Percentiles rank a stretch among this genome's conserved stretches.
These are phyloP conservation scores for Catharus minimus DNA, from an alignment of 2,113 vertebrate genomes.

Conservation along the genomic window DNA sequence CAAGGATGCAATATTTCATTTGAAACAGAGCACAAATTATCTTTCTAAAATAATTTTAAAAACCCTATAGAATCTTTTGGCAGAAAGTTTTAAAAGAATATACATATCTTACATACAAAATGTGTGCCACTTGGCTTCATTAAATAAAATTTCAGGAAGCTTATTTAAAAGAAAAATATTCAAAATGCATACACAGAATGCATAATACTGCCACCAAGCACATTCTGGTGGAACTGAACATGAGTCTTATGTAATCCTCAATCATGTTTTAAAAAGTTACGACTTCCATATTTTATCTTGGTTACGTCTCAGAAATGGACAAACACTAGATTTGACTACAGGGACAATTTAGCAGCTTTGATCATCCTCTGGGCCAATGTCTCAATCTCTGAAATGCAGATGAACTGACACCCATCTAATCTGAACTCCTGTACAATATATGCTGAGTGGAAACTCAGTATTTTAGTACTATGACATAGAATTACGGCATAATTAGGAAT, in stretches of 20 bases:
- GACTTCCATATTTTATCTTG: neutral
- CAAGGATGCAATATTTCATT: slow-evolving; percentile 36
- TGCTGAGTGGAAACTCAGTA: neutral
- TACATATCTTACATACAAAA: slow-evolving; percentile 1
- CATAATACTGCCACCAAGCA: slow-evolving; percentile 38
- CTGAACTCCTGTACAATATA: neutral
- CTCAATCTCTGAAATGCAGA: neutral
- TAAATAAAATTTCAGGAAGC: slow-evolving; percentile 30
- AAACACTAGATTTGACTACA: neutral
- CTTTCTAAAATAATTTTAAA: neutral
- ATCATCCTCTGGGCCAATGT: neutral
- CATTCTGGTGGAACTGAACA: slow-evolving; percentile 33
- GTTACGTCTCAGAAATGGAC: neutral
- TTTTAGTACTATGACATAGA: neutral
- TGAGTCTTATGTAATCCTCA: neutral
- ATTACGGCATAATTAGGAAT: neutral
- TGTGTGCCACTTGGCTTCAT: neutral
- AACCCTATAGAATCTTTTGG: neutral
- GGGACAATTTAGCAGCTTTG: neutral
- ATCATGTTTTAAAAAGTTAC: neutral
- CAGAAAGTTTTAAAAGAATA: slow-evolving; percentile 26
- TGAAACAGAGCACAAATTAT: slow-evolving; percentile 31
- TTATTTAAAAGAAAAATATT: slow-evolving; percentile 42
- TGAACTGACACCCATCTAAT: neutral
- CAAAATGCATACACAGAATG: neutral